Conservation (phyloP, 2,797 vertebrate genomes). For the Urocyon cinereoargenteus region DNA sequence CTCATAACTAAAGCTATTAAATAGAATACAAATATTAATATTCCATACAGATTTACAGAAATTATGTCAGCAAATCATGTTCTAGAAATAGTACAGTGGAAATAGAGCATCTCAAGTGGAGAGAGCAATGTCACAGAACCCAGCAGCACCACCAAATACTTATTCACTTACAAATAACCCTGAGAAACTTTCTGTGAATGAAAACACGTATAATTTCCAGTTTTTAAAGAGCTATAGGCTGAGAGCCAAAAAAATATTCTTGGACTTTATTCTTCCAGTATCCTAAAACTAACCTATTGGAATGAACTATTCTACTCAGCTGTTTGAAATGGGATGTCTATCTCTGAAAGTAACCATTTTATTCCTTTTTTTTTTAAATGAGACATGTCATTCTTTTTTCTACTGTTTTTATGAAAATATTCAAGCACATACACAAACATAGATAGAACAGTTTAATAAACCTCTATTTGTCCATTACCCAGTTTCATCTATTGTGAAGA, state of each 20-base stretch:
- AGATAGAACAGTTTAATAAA: not conserved
- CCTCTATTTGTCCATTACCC: accelerated
- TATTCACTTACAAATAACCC: not conserved
- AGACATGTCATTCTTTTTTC: not conserved
- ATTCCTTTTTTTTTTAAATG: not conserved
- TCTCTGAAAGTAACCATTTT: constrained; percentile 34
- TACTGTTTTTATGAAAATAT: not conserved
- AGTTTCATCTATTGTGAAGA: not conserved
- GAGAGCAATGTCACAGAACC: not conserved
- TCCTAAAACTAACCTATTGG: constrained; percentile 22
- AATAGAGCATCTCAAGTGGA: not conserved
- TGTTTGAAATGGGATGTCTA: not conserved
- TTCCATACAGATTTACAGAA: not conserved
- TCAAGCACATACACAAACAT: not conserved
- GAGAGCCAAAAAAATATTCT: not conserved
- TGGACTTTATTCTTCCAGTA: not conserved
- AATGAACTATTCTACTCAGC: not conserved
- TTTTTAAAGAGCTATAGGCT: not conserved
- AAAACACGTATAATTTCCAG: not conserved
- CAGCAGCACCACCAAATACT: not conserved
- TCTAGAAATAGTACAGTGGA: not conserved
- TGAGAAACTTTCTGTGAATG: not conserved
- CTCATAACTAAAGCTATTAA: not conserved
- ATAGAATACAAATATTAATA: not conserved
- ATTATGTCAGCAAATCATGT: not conserved